Evolutionary conservation across 2,888 invertebrate genomes (phyloP), one percentile per base, ranked within the genome.

Genomic region (Agonopterix heracliana): DNA sequence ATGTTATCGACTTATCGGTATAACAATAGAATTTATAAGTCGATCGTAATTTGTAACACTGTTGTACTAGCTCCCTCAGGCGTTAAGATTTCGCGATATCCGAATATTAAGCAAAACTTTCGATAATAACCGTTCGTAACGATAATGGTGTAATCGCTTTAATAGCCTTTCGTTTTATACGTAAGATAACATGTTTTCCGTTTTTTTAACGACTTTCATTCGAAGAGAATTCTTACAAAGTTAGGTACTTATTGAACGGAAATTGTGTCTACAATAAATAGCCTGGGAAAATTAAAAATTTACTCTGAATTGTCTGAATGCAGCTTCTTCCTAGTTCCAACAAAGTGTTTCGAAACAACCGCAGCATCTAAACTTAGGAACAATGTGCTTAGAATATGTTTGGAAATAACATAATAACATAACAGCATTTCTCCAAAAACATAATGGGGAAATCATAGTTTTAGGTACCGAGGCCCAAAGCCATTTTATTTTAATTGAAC

Each of bases 31-130:
- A 53, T 59, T 56, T 36, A 34, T 34, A 34, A 34, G 26, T 26
- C 14, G 55, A 56, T 57, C 54, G 55, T 44, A 52, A 45, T 26
- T 26, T 40, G 41, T 14, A 44, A 43, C 48, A 48, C 56, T 59
- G 44, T 50, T 54, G 49, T 63, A 48, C 53, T 49, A 51, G 51
- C 48, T 64, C 56, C 61, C 54, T 63, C 60, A 55, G 69, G 65
- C 71, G 65, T 66, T 61, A 61, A 70, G 66, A 71, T 72, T 64
- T 58, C 52, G 53, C 63, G 68, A 71, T 72, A 67, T 26, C 26
- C 26, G 26, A 26, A 26, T 53, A 56, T 54, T 48, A 53, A 63
- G 60, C 63, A 63, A 26, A 26, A 70, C 67, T 71, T 73, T 71
- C 69, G 50, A 61, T 64, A 60, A 66, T 72, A 63, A 64, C 61